Evolutionary conservation across 2,888 invertebrate species (phyloP).

Genomic region (Drosophila merina): DNA sequence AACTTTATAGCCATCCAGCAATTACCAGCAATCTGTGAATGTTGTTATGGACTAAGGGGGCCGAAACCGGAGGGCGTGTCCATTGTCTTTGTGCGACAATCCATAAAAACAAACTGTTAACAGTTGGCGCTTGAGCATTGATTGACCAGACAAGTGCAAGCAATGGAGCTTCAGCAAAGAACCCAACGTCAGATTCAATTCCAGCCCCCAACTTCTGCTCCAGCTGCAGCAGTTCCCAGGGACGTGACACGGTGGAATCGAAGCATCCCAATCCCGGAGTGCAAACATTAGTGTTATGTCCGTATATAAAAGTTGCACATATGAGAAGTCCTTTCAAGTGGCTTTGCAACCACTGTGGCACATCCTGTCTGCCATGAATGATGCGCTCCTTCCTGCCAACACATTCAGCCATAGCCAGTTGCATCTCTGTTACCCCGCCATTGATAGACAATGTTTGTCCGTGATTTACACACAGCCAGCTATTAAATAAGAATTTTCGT

Average conservation of each 20-base stretch:
- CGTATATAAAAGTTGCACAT: neutral
- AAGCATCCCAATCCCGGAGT: neutral
- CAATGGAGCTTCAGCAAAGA: slow-evolving; percentile 56
- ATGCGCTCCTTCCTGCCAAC: slow-evolving; percentile 71
- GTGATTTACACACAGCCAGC: slow-evolving; percentile 53
- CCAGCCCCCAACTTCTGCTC: slow-evolving; percentile 33
- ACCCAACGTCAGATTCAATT: slow-evolving; percentile 49
- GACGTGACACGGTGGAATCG: slow-evolving; percentile 41
- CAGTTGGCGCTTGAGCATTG: slow-evolving; percentile 67
- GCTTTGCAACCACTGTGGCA: slow-evolving; percentile 23
- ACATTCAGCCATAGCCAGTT: slow-evolving; percentile 25
- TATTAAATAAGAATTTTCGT: slow-evolving; percentile 69
- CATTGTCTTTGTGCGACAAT: slow-evolving; percentile 69
- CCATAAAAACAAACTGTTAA: slow-evolving; percentile 72
- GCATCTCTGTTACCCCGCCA: slow-evolving; percentile 9
- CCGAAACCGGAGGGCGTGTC: slow-evolving; percentile 15
- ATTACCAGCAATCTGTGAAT: slow-evolving; percentile 57
- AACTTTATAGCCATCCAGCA: slow-evolving; percentile 66
- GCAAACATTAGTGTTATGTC: neutral
- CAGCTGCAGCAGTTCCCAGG: slow-evolving; percentile 70
- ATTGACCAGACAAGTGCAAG: slow-evolving; percentile 77
- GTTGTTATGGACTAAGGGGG: neutral
- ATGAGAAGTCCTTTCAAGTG: neutral
- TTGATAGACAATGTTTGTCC: slow-evolving; percentile 50
- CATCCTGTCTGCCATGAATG: slow-evolving; percentile 66